Conservation (phyloP, 2,797 vertebrate genomes). For the Myotis planiceps region DNA sequence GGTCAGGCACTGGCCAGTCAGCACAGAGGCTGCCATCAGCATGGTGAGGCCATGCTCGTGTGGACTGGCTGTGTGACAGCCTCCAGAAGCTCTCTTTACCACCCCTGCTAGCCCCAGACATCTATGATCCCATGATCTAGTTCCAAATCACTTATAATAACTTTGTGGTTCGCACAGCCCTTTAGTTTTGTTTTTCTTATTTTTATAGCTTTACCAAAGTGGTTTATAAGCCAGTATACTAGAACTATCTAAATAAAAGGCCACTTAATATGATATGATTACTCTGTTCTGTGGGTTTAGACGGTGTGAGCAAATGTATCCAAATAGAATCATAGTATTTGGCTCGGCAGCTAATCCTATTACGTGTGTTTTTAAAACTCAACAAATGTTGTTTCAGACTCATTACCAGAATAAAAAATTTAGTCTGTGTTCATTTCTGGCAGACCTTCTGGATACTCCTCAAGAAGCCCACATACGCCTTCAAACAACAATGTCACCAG, state of each 20-base stretch:
- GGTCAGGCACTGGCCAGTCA: background rate
- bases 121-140: background rate
- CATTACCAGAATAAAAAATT: slow-evolving; percentile 60
- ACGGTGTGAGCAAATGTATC: slow-evolving; percentile 50
- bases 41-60: background rate
- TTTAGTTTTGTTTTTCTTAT: background rate
- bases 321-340: slow-evolving; percentile 52
- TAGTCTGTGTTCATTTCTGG: slow-evolving; percentile 38
- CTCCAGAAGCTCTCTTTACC: background rate
- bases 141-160: background rate
- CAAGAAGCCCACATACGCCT: slow-evolving; percentile 60
- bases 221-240: slow-evolving; percentile 9
- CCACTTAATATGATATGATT: slow-evolving; percentile 31
- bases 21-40: background rate
- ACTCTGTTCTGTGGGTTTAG: slow-evolving; percentile 57
- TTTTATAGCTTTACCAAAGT: slow-evolving; percentile 34
- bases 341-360: slow-evolving; percentile 49
- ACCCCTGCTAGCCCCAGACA: background rate
- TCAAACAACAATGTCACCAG: slow-evolving; percentile 61
- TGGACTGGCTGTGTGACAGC: background rate
- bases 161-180: background rate
- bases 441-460: slow-evolving; percentile 67
- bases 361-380: slow-evolving; percentile 58
- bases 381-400: slow-evolving; percentile 56
- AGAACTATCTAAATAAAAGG: slow-evolving; percentile 44